Base-by-base conservation (phyloP, 2,113 vertebrate genomes). In the Semnornis frantzii region DNA sequence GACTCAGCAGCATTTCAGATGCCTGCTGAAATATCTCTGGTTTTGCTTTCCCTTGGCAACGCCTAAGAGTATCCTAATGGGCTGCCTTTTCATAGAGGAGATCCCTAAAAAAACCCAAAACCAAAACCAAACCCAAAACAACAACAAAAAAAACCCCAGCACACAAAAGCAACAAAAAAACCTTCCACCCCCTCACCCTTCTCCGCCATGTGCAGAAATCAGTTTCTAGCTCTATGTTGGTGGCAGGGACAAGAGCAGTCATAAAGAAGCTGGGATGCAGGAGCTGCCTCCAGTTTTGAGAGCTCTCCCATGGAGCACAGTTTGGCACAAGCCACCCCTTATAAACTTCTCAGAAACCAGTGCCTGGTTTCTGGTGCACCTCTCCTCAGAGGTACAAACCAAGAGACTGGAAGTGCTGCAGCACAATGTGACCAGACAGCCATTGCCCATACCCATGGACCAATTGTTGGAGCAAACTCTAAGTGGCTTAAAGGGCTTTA, bases 381-480 rank as follows among this genome's bases (percentile, higher is more conserved):
- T 7, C 23, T 63, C 37, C 27, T 42, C 34, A 20, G 44, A 86
- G 89, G 27, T 15, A n/a, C 9, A 44, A 20, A 31, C 12, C 9
- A 24, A 68, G 23, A 82, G 24, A 12, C 12, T 4, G 7, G 44
- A 64, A 87, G 65, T 4, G 15, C 75, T 72, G 34, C 4, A 6
- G n/a, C 21, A 24, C 55, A 34, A 33, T 17, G 59, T 42, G 62
- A 83, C 39, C 19, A 74, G 82, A 18, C 24, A 28, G 48, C 1
- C 25, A 70, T 39, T 39, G 74, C 70, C 73, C 75, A 33, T 8
- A 44, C 20, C 52, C 78, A 16, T 6, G 50, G 71, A 68, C 55
- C 79, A 69, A 33, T 15, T 58, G 63, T n/a, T 95, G 63, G 84
- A 79, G 66, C 55, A 88, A 84, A 78, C 7, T 44, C 62, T 42